Evolutionary conservation across 2,797 vertebrate species (phyloP).

Genomic region (Mus spretus): DNA sequence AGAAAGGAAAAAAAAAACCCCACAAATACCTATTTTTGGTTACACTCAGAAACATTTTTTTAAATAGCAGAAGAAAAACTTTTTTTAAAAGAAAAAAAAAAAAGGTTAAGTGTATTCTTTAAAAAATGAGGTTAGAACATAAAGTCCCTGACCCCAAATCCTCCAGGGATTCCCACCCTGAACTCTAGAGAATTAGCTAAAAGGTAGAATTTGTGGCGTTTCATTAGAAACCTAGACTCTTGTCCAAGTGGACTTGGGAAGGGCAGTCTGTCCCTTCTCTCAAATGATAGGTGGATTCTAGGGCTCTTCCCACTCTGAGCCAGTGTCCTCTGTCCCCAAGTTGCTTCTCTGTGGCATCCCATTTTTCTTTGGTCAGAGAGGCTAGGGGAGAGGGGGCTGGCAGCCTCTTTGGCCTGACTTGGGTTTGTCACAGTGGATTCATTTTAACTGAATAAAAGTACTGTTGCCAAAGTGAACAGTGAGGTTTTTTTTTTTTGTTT

Average conservation of each 20-base stretch:
- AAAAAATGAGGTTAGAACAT: constrained; percentile 78
- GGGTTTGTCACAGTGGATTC: constrained; percentile 57
- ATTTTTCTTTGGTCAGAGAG: not conserved
- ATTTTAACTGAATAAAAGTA: constrained; percentile 86
- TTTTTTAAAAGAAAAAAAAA: constrained; percentile 63
- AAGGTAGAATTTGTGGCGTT: constrained; percentile 66
- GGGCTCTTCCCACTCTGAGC: not conserved
- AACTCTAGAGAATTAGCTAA: constrained; percentile 72
- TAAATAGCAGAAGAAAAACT: constrained; percentile 79
- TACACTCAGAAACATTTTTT: constrained; percentile 83
- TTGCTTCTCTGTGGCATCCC: not conserved
- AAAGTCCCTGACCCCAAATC: constrained; percentile 42
- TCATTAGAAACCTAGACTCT: constrained; percentile 45
- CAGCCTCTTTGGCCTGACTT: not conserved
- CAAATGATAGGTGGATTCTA: not conserved
- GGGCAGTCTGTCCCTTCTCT: not conserved
- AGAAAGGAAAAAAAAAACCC: constrained; percentile 49
- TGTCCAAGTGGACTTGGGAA: not conserved
- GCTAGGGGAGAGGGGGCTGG: not conserved
- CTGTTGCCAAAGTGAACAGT: constrained; percentile 89
- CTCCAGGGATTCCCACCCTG: constrained; percentile 22
- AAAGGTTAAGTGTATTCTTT: constrained; percentile 79
- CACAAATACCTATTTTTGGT: constrained; percentile 78
- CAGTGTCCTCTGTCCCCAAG: not conserved
- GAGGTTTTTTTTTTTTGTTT: no score